A percentile compares a stretch with the other conserved stretches of the same genome.
These are phyloP conservation scores for Ectobius pallidus DNA, from an alignment of 2,888 invertebrate genomes.

Conservation along the genomic window DNA sequence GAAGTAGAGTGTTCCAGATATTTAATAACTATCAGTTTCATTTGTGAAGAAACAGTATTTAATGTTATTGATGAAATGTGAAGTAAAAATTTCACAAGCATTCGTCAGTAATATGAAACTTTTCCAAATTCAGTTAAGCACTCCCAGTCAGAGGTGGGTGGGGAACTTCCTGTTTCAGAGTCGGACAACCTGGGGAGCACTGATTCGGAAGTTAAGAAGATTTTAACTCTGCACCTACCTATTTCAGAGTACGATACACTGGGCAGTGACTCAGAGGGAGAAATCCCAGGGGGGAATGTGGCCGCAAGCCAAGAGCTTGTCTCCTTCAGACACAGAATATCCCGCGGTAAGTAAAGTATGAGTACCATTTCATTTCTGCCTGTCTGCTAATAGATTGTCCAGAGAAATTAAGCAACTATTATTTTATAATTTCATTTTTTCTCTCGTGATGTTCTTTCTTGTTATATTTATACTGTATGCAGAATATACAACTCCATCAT, in stretches of 20 bases:
- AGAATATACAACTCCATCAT: too few species aligned
- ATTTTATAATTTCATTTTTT: too few species aligned
- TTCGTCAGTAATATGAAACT: neutral
- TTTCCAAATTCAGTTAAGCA: slow-evolving; percentile 6
- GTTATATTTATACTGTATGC: too few species aligned
- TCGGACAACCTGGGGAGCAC: slow-evolving; percentile 94
- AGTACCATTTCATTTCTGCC: neutral
- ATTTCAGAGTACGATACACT: slow-evolving; percentile 91
- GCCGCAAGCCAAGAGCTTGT: slow-evolving; percentile 56
- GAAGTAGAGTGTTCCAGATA: too few species aligned
- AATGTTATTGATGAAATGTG: too few species aligned
- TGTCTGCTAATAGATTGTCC: neutral
- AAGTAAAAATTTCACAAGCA: too few species aligned
- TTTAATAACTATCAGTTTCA: too few species aligned
- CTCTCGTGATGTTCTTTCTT: too few species aligned
- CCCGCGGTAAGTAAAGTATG: slow-evolving; percentile 50
- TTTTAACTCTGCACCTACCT: slow-evolving; percentile 89
- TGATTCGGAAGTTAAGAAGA: slow-evolving; percentile 94
- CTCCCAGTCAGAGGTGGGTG: slow-evolving; percentile 21
- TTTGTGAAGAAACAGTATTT: too few species aligned
- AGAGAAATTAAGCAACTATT: too few species aligned
- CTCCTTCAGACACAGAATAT: slow-evolving; percentile 59
- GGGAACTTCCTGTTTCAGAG: slow-evolving; percentile 54
- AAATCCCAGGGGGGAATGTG: slow-evolving; percentile 42
- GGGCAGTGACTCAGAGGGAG: slow-evolving; percentile 77